These are phyloP conservation scores for Ditula angustiorana DNA, from an alignment of 2,888 invertebrate species.

Conservation along the genomic window DNA sequence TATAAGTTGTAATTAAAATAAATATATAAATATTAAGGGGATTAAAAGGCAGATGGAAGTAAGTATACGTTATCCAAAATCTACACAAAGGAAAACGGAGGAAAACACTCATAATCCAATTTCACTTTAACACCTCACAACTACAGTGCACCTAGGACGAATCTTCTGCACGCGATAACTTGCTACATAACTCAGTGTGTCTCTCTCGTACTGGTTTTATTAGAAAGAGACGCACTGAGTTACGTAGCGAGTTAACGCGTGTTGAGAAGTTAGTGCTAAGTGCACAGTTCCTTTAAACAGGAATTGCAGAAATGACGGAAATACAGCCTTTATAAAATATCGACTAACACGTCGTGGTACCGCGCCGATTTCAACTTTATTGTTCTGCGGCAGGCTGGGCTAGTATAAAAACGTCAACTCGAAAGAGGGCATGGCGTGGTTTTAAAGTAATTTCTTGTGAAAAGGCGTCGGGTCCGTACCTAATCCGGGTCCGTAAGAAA, in stretches of 20 bases:
- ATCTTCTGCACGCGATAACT: too few species aligned
- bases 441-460: constrained; percentile 63
- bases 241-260: too few species aligned
- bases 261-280: too few species aligned
- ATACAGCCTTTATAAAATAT: constrained; percentile 30
- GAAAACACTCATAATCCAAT: constrained; percentile 12
- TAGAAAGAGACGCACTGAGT: too few species aligned
- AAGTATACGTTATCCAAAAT: too few species aligned
- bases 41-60: too few species aligned
- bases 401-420: constrained; percentile 43
- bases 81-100: too few species aligned
- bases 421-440: constrained; percentile 45
- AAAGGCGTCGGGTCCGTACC: constrained; percentile 63
- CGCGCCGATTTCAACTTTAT: constrained; percentile 24
- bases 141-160: too few species aligned
- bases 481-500: constrained; percentile 66
- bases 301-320: constrained; percentile 24
- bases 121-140: constrained; percentile 10
- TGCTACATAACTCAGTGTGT: too few species aligned
- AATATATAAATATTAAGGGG: too few species aligned
- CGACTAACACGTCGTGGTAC: constrained; percentile 5
- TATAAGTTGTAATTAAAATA: too few species aligned
- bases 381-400: constrained; percentile 4
- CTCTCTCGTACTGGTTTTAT: too few species aligned
- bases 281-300: neutral